phyloP scores from a whole-genome alignment of 2,888 invertebrate species.

The Choreutis nemorana region DNA sequence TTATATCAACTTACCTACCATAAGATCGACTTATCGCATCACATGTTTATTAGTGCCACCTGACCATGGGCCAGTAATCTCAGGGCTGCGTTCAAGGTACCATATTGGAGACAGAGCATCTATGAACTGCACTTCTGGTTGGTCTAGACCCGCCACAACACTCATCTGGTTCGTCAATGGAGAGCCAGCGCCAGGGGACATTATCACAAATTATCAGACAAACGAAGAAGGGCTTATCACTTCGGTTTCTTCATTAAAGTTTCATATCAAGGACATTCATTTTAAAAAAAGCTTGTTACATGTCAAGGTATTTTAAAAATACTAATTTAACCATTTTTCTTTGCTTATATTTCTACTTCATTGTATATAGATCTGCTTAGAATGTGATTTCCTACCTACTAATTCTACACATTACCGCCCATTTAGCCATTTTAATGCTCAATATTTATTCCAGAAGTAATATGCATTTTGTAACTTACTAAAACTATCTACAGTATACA shows the following conservation, averaged over 20 bases:
- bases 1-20: too few species aligned
- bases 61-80: constrained; percentile 75
- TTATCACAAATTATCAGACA: too few species aligned
- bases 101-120: constrained; percentile 76
- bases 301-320: constrained; percentile 77
- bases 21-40: too few species aligned
- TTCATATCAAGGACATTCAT: constrained; percentile 74
- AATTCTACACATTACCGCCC: too few species aligned
- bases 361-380: too few species aligned
- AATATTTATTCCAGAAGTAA: too few species aligned
- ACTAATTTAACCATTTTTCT: too few species aligned
- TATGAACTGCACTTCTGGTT: constrained; percentile 79
- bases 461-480: constrained; percentile 7
- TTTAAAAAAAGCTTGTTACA: constrained; percentile 80
- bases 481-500: not conserved
- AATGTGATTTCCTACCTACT: too few species aligned
- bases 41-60: constrained; percentile 68
- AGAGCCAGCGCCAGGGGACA: constrained; percentile 67
- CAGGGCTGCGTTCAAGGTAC: constrained; percentile 76
- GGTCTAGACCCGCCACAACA: constrained; percentile 77
- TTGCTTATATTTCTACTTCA: too few species aligned
- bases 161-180: constrained; percentile 86
- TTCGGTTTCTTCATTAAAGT: constrained; percentile 74
- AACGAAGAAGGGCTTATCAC: constrained; percentile 68
- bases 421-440: too few species aligned